phyloP scores from a whole-genome alignment of 2,797 vertebrate genomes.

The Leptatherina wallacei region DNA sequence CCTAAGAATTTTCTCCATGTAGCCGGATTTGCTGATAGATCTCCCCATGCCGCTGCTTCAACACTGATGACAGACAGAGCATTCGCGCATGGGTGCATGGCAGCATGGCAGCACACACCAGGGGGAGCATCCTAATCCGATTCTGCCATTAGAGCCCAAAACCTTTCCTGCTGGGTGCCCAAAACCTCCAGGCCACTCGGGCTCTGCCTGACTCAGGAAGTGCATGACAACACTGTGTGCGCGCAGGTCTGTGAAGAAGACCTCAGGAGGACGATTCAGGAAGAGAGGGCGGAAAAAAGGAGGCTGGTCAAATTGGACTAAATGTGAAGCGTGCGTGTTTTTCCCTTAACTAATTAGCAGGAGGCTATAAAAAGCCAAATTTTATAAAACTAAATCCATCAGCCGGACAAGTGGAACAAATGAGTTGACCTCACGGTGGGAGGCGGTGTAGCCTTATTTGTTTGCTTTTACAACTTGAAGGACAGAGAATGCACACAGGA shows the following conservation, averaged over 20 bases:
- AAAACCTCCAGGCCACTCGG: conserved; percentile 66
- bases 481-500: conserved; percentile 65
- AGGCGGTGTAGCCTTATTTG: conserved; percentile 74
- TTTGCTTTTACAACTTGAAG: conserved; percentile 82
- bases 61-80: conserved; percentile 79
- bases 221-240: conserved; percentile 49
- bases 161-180: conserved; percentile 80
- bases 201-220: conserved; percentile 57
- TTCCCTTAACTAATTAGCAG: conserved; percentile 77
- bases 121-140: conserved; percentile 81
- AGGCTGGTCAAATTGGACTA: conserved; percentile 59
- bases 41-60: conserved; percentile 68
- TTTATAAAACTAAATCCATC: conserved; percentile 85
- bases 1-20: conserved; percentile 74
- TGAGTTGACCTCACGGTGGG: conserved; percentile 75
- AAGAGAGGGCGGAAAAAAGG: conserved; percentile 25
- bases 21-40: conserved; percentile 79
- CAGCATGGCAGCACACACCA: conserved; percentile 33
- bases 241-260: conserved; percentile 66
- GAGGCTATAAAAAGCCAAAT: conserved; percentile 82
- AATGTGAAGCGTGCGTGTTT: conserved; percentile 56
- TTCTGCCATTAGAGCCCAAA: conserved; percentile 77
- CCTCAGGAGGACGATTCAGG: conserved; percentile 62
- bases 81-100: conserved; percentile 71
- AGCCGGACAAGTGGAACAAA: conserved; percentile 86